phyloP scores from a whole-genome alignment of 2,797 vertebrate species.

The Hydrolagus colliei region DNA sequence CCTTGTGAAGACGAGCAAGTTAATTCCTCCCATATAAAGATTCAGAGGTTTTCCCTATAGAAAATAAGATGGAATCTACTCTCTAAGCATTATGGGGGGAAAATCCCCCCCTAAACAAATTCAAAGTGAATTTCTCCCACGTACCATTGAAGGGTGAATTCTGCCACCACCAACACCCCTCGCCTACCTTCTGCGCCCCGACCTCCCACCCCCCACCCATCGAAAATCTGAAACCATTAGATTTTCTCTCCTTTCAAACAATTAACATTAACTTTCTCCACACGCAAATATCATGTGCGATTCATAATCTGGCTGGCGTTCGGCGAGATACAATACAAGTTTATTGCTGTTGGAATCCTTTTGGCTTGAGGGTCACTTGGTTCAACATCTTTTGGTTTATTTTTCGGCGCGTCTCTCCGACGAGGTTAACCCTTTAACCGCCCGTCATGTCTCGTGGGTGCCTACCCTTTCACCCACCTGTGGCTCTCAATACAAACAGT shows the following conservation, averaged over 20 bases:
- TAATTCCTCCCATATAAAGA: too few species aligned
- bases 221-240: not conserved
- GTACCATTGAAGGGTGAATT: too few species aligned
- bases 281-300: not conserved
- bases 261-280: not conserved
- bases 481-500: too few species aligned
- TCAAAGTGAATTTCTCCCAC: not conserved
- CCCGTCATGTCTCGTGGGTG: too few species aligned
- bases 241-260: not conserved
- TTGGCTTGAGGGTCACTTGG: not conserved
- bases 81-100: not conserved
- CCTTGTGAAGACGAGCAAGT: too few species aligned
- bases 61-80: not conserved
- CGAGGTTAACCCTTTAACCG: too few species aligned
- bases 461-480: too few species aligned
- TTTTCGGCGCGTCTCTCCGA: too few species aligned
- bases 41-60: too few species aligned
- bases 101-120: not conserved
- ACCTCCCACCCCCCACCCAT: not conserved
- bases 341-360: not conserved
- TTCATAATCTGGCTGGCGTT: too few species aligned
- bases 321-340: not conserved
- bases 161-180: too few species aligned
- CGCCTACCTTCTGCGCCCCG: too few species aligned
- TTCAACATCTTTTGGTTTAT: not conserved